A percentile compares a stretch with the other conserved stretches of the same genome.
Evolutionary conservation across 1,140 invertebrate species (phyloP).

Genomic region (Bombus balteatus): DNA sequence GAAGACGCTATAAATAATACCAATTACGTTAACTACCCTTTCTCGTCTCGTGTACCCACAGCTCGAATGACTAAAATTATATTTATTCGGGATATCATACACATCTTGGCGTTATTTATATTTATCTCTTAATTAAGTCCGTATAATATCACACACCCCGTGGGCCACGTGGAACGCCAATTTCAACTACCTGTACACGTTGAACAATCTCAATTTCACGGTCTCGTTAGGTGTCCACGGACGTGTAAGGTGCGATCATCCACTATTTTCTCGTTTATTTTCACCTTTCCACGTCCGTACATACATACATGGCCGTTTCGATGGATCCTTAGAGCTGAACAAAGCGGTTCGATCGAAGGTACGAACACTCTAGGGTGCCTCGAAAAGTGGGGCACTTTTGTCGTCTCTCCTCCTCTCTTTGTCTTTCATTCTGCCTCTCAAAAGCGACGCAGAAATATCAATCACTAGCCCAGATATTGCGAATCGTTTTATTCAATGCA

Average conservation of each 20-base stretch:
- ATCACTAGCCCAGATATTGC: constrained; percentile 27
- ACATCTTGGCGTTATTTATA: too few species aligned
- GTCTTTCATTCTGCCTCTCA: not conserved
- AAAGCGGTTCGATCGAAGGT: constrained; percentile 40
- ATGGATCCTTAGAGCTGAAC: constrained; percentile 13
- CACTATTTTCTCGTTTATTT: constrained; percentile 35
- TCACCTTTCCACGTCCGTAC: not conserved
- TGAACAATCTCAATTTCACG: constrained; percentile 16
- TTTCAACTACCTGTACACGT: not conserved
- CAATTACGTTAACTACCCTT: not conserved
- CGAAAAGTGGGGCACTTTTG: constrained; percentile 45
- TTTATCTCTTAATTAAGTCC: not conserved
- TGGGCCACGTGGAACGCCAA: not conserved
- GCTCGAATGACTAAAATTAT: not conserved
- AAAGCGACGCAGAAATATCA: constrained; percentile 35
- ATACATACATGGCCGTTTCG: constrained; percentile 6
- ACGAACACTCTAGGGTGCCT: constrained; percentile 24
- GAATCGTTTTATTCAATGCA: constrained; percentile 7
- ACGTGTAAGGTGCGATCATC: not conserved
- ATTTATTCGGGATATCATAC: not conserved
- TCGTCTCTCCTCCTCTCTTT: not conserved
- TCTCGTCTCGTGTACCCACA: not conserved
- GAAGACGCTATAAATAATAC: too few species aligned
- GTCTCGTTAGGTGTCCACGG: constrained; percentile 1
- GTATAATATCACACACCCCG: not conserved